A percentile compares a stretch with the other conserved stretches of the same genome.
phyloP scores from a whole-genome alignment of 2,113 vertebrate genomes.

The Tenrec ecaudatus region DNA sequence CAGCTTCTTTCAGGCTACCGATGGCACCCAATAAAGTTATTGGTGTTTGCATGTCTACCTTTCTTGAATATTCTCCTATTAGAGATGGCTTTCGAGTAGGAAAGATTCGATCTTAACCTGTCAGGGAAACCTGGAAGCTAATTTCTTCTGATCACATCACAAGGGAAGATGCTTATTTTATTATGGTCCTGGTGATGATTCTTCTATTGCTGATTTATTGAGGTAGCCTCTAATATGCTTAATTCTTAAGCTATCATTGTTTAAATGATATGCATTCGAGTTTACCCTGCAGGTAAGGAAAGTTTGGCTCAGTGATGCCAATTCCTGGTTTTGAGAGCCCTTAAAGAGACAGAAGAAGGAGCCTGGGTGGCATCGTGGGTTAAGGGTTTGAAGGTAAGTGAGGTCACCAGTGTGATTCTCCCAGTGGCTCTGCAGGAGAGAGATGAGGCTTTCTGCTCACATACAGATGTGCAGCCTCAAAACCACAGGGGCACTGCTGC shows the following conservation, averaged over 20 bases:
- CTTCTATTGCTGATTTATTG: not conserved
- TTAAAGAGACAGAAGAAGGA: not conserved
- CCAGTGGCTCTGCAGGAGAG: too few relatives aligned
- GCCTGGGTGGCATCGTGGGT: too few relatives aligned
- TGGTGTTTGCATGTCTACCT: not conserved
- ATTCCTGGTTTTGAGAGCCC: not conserved
- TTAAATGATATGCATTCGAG: not conserved
- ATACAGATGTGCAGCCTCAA: too few relatives aligned
- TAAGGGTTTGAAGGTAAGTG: too few relatives aligned
- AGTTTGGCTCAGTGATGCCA: not conserved
- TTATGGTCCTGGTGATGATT: not conserved
- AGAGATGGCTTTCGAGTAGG: not conserved
- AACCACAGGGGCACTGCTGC: too few relatives aligned
- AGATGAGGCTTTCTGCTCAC: too few relatives aligned
- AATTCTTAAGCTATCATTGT: not conserved
- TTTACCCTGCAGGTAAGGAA: not conserved
- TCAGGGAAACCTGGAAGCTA: not conserved
- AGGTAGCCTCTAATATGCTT: not conserved
- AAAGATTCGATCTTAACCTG: not conserved
- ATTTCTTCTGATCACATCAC: not conserved
- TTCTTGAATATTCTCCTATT: not conserved
- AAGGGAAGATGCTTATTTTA: not conserved
- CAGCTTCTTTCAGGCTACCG: not conserved
- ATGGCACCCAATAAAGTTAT: slow-evolving; percentile 5
- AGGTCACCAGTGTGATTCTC: too few relatives aligned